These are phyloP conservation scores for Drosophila kikkawai DNA, from an alignment of 1,140 invertebrate genomes.

Conservation along the genomic window DNA sequence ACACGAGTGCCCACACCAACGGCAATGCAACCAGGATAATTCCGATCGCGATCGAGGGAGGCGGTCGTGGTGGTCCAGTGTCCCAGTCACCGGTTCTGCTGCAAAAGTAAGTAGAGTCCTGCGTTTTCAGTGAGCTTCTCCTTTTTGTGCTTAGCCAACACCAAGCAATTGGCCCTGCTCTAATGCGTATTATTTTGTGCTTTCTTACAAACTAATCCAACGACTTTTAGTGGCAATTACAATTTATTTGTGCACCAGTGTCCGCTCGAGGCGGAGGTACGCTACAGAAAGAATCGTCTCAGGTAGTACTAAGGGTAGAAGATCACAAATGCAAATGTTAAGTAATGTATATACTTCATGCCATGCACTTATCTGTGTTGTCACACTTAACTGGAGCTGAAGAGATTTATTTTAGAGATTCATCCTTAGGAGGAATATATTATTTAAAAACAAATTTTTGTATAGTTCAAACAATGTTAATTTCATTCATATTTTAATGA, in stretches of 20 bases:
- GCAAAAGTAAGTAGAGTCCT: conserved; percentile 78
- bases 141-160: conserved; percentile 66
- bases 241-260: conserved; percentile 82
- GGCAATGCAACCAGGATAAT: conserved; percentile 72
- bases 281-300: conserved; percentile 81
- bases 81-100: conserved; percentile 77
- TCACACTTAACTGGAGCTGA: background rate
- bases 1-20: conserved; percentile 58
- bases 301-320: conserved; percentile 63
- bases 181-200: conserved; percentile 76
- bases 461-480: too few relatives aligned
- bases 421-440: too few relatives aligned
- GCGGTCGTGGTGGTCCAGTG: conserved; percentile 74
- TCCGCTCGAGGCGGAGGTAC: conserved; percentile 84
- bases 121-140: background rate
- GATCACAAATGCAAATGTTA: conserved; percentile 1
- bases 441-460: too few relatives aligned
- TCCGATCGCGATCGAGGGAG: conserved; percentile 75
- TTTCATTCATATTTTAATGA: too few relatives aligned
- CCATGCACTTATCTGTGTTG: conserved; percentile 26
- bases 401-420: background rate
- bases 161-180: conserved; percentile 55
- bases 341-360: conserved; percentile 12
- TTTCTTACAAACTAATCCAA: conserved; percentile 57
- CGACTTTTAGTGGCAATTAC: conserved; percentile 76